Base-by-base conservation (phyloP, 2,113 vertebrate genomes). In the Puffinus mauretanicus region DNA sequence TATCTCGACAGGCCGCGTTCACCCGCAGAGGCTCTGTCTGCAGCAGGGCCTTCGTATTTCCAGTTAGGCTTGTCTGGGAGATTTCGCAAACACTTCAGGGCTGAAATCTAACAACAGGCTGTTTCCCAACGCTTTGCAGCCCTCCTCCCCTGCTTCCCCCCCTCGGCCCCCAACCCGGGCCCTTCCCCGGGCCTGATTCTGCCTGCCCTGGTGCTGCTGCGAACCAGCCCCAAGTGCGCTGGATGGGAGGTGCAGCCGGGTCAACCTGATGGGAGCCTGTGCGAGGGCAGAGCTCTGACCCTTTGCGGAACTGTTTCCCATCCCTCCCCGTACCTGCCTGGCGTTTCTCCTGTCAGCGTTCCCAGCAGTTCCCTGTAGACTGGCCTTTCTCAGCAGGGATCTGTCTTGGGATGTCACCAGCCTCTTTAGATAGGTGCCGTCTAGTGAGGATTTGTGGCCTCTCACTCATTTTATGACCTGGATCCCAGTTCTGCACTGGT, bases 101-200 rank as follows among this genome's bases (percentile, higher is more conserved):
- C 87, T 96, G 94, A 96, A 93, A 90, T 95, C 95, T 95, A 94
- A 93, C 91, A 97, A 95, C 95, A 95, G 79, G 86, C 87, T 95
- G 86, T 96, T 97, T 97, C 97, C 95, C 89, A 96, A 90, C 96
- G 93, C 95, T 92, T 88, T 44, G 36, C 84, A 93, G 82, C 69
- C 78, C 81, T 93, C 82, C 72, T 88, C 18, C 65, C 22, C 44
- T 65, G 34, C 14, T 70, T 47, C 15, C 52, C 90, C 29, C 46
- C 19, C 18, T 13, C 16, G 3, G 0, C 47, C 47, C 71, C 15
- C 75, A 78, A 10, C 40, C 24, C 7, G 0, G 16, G 6, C 32
- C 32, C 40, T 61, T 76, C 61, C 47, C 26, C 1, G 0, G 69
- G 29, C 47, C 73, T 0, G 1, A 73, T 91, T 36, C 87, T 89